Percentiles rank a stretch among this genome's conserved stretches.
These are phyloP conservation scores for Sebastes alutus DNA, from an alignment of 2,797 vertebrate genomes.

Conservation along the genomic window DNA sequence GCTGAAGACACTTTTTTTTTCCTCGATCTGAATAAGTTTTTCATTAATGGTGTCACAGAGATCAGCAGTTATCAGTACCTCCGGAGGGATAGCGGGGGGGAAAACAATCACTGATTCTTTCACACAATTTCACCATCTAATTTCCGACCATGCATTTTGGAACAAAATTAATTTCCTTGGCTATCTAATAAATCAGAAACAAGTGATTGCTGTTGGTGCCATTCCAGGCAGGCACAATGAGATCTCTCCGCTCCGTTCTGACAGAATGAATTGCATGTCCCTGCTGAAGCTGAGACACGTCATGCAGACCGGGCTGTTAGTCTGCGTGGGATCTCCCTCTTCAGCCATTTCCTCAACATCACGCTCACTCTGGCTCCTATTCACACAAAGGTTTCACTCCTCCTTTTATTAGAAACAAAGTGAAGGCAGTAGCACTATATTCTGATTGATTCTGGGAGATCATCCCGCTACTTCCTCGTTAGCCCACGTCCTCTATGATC, in stretches of 20 bases:
- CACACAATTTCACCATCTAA: constrained; percentile 85
- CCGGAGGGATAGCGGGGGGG: constrained; percentile 67
- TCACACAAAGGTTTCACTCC: constrained; percentile 32
- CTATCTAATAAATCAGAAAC: constrained; percentile 86
- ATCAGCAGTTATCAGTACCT: constrained; percentile 84
- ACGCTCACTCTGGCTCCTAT: constrained; percentile 17
- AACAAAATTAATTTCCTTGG: constrained; percentile 86
- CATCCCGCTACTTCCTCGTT: constrained; percentile 20
- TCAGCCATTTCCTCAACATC: constrained; percentile 40
- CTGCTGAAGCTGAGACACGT: constrained; percentile 52
- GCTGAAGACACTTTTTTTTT: constrained; percentile 52
- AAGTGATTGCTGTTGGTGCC: constrained; percentile 83
- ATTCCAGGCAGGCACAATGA: constrained; percentile 78
- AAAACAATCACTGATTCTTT: constrained; percentile 83
- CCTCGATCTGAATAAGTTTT: constrained; percentile 79
- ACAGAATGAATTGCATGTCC: constrained; percentile 60
- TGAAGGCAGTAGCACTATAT: neutral
- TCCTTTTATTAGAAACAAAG: constrained; percentile 53
- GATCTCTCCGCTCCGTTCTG: constrained; percentile 61
- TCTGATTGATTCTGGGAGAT: constrained; percentile 24
- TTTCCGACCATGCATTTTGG: constrained; percentile 84
- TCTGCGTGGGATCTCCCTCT: constrained; percentile 61
- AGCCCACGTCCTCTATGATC: constrained; percentile 16
- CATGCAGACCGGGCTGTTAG: constrained; percentile 50
- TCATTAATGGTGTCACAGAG: constrained; percentile 83